Evolutionary conservation across 1,140 invertebrate species (phyloP).

Genomic region (Maniola jurtina): DNA sequence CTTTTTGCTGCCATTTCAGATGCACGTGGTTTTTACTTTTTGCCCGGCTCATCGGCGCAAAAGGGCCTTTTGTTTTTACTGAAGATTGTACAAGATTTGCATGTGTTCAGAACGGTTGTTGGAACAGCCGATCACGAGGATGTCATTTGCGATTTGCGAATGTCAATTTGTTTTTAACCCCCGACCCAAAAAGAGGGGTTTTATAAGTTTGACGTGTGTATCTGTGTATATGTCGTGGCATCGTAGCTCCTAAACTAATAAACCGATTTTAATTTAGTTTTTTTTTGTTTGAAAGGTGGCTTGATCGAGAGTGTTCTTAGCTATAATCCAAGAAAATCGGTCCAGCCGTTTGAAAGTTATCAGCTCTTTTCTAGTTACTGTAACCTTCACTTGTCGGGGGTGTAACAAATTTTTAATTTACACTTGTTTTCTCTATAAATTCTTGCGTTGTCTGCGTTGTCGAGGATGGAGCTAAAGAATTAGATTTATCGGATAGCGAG

Average conservation of each 20-base stretch:
- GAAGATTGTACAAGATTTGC: conserved; percentile 59
- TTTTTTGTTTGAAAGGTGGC: too few species aligned
- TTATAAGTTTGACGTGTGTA: too few species aligned
- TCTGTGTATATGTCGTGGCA: too few species aligned
- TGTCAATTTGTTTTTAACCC: conserved; percentile 38
- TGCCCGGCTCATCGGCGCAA: conserved; percentile 41
- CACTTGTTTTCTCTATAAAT: conserved; percentile 43
- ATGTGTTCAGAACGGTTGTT: conserved; percentile 53
- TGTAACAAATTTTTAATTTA: too few species aligned
- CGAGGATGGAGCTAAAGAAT: conserved; percentile 42
- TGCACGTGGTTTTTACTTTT: conserved; percentile 71
- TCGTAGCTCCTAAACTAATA: too few species aligned
- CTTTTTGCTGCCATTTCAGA: conserved; percentile 68
- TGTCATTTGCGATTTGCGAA: conserved; percentile 42
- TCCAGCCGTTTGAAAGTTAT: too few species aligned
- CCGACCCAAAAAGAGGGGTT: too few species aligned
- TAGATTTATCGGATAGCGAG: conserved; percentile 48
- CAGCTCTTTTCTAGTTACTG: too few species aligned
- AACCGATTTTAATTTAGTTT: too few species aligned
- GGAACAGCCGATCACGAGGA: conserved; percentile 36
- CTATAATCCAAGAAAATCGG: too few species aligned
- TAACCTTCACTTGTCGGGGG: too few species aligned
- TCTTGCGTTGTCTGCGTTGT: conserved; percentile 34
- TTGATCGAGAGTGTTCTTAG: too few species aligned
- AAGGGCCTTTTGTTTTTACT: conserved; percentile 65